Evolutionary conservation across 2,888 invertebrate species (phyloP).

Genomic region (Dolichomitus sp.): DNA sequence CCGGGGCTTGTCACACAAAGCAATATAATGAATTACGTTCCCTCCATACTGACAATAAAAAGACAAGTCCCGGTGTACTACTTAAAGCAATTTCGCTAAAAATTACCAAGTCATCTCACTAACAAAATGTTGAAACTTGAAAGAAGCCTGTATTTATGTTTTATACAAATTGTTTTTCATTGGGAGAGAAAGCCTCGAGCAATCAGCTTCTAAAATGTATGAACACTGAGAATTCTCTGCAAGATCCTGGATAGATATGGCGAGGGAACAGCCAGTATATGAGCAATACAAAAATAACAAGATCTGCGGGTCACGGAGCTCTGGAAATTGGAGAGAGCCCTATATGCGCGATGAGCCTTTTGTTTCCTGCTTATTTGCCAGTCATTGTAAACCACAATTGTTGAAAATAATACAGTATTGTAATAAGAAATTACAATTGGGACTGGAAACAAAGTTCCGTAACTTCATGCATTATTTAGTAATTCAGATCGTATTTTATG

Average conservation of each 20-base stretch:
- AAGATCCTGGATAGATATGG: background rate
- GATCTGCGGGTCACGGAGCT: constrained; percentile 34
- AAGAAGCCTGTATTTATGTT: background rate
- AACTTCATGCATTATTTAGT: background rate
- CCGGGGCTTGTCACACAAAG: background rate
- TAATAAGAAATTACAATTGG: background rate
- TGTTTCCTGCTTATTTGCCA: constrained; percentile 27
- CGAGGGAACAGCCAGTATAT: background rate
- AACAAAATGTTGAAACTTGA: background rate
- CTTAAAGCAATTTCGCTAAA: background rate
- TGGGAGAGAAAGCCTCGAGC: background rate
- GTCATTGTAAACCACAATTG: constrained; percentile 17
- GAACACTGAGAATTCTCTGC: background rate
- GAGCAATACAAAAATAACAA: constrained; percentile 54
- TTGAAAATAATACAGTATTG: background rate
- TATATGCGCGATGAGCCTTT: constrained; percentile 12
- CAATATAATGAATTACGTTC: constrained; percentile 5
- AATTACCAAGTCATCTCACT: background rate
- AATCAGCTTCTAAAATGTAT: constrained; percentile 10
- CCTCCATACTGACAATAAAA: background rate
- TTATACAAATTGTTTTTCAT: background rate
- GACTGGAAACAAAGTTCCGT: background rate
- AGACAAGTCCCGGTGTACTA: background rate
- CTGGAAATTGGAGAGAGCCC: constrained; percentile 37
- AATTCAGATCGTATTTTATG: background rate